phyloP scores from a whole-genome alignment of 2,113 vertebrate species.

The Elanoides forficatus region DNA sequence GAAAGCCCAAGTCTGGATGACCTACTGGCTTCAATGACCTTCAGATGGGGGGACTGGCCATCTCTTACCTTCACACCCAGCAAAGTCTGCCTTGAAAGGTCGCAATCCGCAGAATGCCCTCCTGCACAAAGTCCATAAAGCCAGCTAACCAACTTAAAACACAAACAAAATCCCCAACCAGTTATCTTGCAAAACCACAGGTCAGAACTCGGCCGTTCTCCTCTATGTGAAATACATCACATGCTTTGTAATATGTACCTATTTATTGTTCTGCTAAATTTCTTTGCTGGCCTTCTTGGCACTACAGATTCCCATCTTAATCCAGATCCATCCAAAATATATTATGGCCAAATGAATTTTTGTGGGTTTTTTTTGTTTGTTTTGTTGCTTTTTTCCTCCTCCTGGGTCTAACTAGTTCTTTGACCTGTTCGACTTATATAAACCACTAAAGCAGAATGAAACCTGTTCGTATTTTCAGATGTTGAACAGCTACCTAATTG shows the following conservation, averaged over 20 bases:
- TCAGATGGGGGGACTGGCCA: background rate
- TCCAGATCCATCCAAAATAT: background rate
- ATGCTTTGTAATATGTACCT: background rate
- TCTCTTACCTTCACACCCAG: background rate
- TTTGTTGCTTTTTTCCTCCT: background rate
- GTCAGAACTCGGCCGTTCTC: background rate
- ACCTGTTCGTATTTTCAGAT: background rate
- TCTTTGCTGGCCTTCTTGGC: background rate
- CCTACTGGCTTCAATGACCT: background rate
- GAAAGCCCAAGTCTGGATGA: background rate
- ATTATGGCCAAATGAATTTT: background rate
- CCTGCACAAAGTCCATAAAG: background rate
- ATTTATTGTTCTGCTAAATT: background rate
- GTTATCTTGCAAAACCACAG: background rate
- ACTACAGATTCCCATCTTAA: background rate
- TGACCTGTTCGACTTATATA: background rate
- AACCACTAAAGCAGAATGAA: background rate
- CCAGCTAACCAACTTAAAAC: background rate
- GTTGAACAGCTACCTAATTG: fast-evolving
- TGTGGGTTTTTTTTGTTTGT: background rate
- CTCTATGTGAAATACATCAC: background rate
- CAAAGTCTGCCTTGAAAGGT: background rate
- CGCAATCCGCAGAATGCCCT: fast-evolving
- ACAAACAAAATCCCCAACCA: background rate
- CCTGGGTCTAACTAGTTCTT: background rate